Evolutionary conservation across 2,797 vertebrate species (phyloP).

Genomic region (Ctenopoma kingsleyae): DNA sequence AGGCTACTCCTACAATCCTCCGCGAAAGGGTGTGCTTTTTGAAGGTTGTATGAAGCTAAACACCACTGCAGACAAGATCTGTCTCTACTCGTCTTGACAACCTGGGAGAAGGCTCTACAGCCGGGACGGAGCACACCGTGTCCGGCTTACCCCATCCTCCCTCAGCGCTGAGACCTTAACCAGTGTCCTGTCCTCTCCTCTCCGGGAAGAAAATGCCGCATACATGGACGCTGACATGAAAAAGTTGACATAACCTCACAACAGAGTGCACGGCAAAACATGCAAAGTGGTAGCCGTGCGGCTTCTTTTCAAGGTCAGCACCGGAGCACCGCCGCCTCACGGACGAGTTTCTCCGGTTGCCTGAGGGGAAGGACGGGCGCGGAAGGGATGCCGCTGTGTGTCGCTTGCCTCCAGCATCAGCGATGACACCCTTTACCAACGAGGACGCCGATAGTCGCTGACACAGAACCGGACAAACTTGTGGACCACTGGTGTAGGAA

Average conservation of each 20-base stretch:
- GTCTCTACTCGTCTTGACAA: constrained; percentile 18
- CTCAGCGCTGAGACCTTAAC: constrained; percentile 10
- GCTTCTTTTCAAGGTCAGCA: constrained; percentile 75
- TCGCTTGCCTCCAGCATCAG: constrained; percentile 57
- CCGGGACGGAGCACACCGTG: neutral
- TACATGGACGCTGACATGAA: constrained; percentile 17
- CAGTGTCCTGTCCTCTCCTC: constrained; percentile 47
- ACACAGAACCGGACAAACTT: constrained; percentile 39
- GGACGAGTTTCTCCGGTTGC: constrained; percentile 37
- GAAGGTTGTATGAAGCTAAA: constrained; percentile 75
- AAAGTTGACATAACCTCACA: constrained; percentile 55
- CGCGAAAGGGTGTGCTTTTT: constrained; percentile 81
- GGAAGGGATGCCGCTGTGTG: constrained; percentile 57
- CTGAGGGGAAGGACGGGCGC: constrained; percentile 31
- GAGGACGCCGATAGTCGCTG: constrained; percentile 31
- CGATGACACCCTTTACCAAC: constrained; percentile 52
- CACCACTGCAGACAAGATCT: constrained; percentile 30
- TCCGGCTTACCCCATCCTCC: neutral
- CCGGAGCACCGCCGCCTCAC: constrained; percentile 45
- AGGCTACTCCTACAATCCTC: constrained; percentile 61
- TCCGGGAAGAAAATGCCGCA: constrained; percentile 36
- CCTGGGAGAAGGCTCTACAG: constrained; percentile 12
- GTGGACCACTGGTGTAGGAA: neutral
- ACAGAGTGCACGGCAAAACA: constrained; percentile 28
- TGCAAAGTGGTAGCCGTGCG: constrained; percentile 48